phyloP scores from a whole-genome alignment of 2,888 invertebrate species.

The Sabatieria punctata region DNA sequence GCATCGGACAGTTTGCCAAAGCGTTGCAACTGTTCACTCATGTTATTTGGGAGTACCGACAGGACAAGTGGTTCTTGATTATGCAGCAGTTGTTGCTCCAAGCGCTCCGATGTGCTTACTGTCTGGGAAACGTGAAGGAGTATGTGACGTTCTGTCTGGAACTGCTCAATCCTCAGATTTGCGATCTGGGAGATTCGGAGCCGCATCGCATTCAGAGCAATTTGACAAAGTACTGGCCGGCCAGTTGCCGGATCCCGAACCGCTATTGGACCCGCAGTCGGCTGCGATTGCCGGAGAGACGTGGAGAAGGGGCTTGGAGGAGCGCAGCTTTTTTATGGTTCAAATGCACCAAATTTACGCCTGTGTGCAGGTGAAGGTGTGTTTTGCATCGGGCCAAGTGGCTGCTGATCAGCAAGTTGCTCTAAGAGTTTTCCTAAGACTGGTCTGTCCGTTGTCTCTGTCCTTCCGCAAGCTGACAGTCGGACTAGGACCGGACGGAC shows the following conservation, averaged over 20 bases:
- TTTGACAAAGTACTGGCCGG: slow-evolving; percentile 4
- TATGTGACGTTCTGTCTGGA: slow-evolving; percentile 8
- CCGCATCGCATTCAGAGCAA: slow-evolving; percentile 4
- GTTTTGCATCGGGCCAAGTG: neutral
- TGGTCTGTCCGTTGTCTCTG: neutral
- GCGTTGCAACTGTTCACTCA: slow-evolving; percentile 7
- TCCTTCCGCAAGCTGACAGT: slow-evolving; percentile 4
- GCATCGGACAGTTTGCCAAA: slow-evolving; percentile 2
- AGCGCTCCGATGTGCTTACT: neutral
- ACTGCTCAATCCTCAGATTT: neutral
- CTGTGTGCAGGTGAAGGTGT: slow-evolving; percentile 3
- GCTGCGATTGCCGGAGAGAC: neutral
- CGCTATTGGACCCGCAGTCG: neutral
- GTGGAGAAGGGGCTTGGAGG: slow-evolving; percentile 5
- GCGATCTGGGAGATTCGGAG: neutral
- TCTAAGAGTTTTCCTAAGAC: slow-evolving; percentile 3
- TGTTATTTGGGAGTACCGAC: slow-evolving; percentile 8
- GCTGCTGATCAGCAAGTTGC: slow-evolving; percentile 1
- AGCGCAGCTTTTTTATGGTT: slow-evolving; percentile 9
- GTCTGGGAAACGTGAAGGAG: neutral
- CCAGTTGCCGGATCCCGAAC: slow-evolving; percentile 4
- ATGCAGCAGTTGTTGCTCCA: neutral
- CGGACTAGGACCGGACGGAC: neutral
- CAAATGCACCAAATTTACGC: slow-evolving; percentile 9
- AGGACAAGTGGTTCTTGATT: neutral